A percentile compares a stretch with the other conserved stretches of the same genome.
phyloP scores from a whole-genome alignment of 2,113 vertebrate species.

The Percopsis transmontana region DNA sequence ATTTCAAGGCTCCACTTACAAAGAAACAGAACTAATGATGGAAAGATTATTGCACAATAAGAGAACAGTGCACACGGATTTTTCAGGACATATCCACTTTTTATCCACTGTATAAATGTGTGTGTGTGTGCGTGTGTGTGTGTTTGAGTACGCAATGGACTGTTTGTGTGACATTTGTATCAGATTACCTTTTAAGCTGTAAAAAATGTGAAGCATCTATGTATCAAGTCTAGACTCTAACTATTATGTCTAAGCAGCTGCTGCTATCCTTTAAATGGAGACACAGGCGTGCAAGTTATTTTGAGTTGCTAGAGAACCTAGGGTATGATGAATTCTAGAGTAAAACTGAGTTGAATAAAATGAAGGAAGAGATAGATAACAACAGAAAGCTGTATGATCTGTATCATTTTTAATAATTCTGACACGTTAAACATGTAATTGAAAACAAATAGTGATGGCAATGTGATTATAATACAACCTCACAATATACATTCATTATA shows the following conservation, averaged over 20 bases:
- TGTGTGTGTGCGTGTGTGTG: slow-evolving; percentile 4
- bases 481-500: too few relatives aligned
- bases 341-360: not conserved
- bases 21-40: too few relatives aligned
- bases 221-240: slow-evolving; percentile 49
- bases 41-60: too few relatives aligned
- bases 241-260: slow-evolving; percentile 58
- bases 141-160: slow-evolving; percentile 15
- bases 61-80: too few relatives aligned
- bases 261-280: slow-evolving; percentile 43
- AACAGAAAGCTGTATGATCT: too few relatives aligned
- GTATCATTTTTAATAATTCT: too few relatives aligned
- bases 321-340: not conserved
- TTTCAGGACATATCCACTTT: too few relatives aligned
- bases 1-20: too few relatives aligned
- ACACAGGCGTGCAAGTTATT: slow-evolving; percentile 39
- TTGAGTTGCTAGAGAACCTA: slow-evolving; percentile 9
- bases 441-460: too few relatives aligned
- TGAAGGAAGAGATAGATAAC: not conserved
- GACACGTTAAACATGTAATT: too few relatives aligned
- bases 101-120: not conserved
- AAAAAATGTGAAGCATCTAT: slow-evolving; percentile 35
- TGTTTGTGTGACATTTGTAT: slow-evolving; percentile 32
- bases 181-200: slow-evolving; percentile 52
- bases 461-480: too few relatives aligned